These are phyloP conservation scores for Rhinatrema bivittatum DNA, from an alignment of 2,797 vertebrate genomes.

Conservation along the genomic window DNA sequence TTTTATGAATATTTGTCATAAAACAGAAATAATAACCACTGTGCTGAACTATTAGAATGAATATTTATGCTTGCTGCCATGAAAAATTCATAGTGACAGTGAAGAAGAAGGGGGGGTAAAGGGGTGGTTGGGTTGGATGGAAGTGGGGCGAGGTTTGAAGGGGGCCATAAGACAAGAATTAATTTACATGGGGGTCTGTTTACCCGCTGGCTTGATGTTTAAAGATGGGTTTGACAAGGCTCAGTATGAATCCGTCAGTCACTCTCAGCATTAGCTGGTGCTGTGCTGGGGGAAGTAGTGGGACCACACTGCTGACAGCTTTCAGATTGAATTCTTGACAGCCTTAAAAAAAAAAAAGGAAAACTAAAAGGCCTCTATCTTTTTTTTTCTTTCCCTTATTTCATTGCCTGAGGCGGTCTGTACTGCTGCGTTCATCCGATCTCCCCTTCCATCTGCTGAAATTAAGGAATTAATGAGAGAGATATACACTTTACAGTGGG, in stretches of 20 bases:
- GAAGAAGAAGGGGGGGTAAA: slow-evolving; percentile 36
- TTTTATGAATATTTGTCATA: slow-evolving; percentile 92
- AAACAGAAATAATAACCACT: slow-evolving; percentile 95
- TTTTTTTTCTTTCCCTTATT: slow-evolving; percentile 51
- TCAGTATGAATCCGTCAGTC: slow-evolving; percentile 62
- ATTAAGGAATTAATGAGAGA: slow-evolving; percentile 99
- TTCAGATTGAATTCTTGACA: slow-evolving; percentile 86
- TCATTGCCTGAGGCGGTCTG: slow-evolving; percentile 70
- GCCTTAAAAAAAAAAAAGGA: slow-evolving; percentile 67
- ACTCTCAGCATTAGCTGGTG: slow-evolving; percentile 48
- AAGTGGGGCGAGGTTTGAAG: slow-evolving; percentile 42
- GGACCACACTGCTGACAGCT: slow-evolving; percentile 74
- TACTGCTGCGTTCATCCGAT: slow-evolving; percentile 67
- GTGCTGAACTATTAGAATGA: slow-evolving; percentile 97
- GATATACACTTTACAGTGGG: slow-evolving; percentile 84
- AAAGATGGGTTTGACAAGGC: slow-evolving; percentile 66
- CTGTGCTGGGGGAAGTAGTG: slow-evolving; percentile 37
- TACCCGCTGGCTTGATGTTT: slow-evolving; percentile 73
- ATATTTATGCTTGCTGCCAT: slow-evolving; percentile 95
- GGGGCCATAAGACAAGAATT: slow-evolving; percentile 65
- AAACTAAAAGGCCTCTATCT: slow-evolving; percentile 59
- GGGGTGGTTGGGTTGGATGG: slow-evolving; percentile 34
- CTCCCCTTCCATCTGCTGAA: slow-evolving; percentile 90
- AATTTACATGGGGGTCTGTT: slow-evolving; percentile 72
- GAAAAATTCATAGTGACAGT: slow-evolving; percentile 95